Evolutionary conservation across 2,888 invertebrate species (phyloP).

Genomic region (Proisotoma minuta): DNA sequence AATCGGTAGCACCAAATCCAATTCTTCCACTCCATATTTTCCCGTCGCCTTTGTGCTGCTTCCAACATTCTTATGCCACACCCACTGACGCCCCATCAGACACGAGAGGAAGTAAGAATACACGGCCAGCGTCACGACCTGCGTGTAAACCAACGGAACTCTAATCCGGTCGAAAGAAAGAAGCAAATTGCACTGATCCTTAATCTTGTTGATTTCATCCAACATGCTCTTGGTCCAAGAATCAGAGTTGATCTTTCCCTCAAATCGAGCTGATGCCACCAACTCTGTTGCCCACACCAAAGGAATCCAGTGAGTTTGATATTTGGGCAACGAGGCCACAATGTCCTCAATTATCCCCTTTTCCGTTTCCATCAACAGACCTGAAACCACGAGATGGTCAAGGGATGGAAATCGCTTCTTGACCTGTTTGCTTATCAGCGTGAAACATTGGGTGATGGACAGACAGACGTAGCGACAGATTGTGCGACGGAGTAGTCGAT

Average conservation of each 20-base stretch:
- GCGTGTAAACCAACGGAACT: conserved; percentile 51
- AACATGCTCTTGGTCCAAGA: conserved; percentile 53
- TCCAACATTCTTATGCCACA: conserved; percentile 1
- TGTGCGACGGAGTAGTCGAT: conserved; percentile 50
- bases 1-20: background rate
- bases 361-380: conserved; percentile 49
- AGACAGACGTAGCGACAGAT: conserved; percentile 50
- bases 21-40: conserved; percentile 8
- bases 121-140: conserved; percentile 55
- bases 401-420: conserved; percentile 50
- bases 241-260: conserved; percentile 49
- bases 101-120: conserved; percentile 54
- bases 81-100: conserved; percentile 52
- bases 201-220: conserved; percentile 52
- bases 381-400: conserved; percentile 50
- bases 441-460: conserved; percentile 48
- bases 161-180: conserved; percentile 50
- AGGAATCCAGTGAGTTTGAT: conserved; percentile 49
- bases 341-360: conserved; percentile 28
- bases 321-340: conserved; percentile 42
- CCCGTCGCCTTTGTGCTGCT: background rate
- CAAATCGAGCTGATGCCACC: conserved; percentile 48
- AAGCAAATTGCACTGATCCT: conserved; percentile 47
- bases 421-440: conserved; percentile 49
- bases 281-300: conserved; percentile 50